Evolutionary conservation across 2,888 invertebrate species (phyloP).

Genomic region (Stictocephala bisonia): DNA sequence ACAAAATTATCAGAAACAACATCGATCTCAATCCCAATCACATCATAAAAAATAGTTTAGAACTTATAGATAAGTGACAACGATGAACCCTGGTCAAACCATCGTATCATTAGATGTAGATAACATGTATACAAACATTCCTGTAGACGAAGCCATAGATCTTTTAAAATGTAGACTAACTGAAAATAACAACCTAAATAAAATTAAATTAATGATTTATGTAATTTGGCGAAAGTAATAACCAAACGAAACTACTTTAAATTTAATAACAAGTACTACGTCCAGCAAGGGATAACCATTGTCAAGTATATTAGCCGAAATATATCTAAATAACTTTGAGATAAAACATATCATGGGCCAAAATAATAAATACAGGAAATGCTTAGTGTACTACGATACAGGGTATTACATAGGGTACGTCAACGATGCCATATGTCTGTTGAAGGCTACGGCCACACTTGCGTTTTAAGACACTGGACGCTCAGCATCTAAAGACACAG

Average conservation of each 20-base stretch:
- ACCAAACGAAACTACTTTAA: conserved; percentile 11
- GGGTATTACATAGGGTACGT: not conserved
- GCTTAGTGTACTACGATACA: not conserved
- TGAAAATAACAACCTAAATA: not conserved
- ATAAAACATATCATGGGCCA: not conserved
- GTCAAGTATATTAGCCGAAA: conserved; percentile 7
- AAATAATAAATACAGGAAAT: too few relatives aligned
- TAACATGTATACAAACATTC: conserved; percentile 16
- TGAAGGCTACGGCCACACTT: not conserved
- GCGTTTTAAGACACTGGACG: too few relatives aligned
- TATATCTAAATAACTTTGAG: conserved; percentile 11
- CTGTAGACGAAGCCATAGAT: not conserved
- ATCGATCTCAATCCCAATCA: not conserved
- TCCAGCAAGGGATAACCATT: not conserved
- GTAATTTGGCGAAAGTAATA: too few relatives aligned
- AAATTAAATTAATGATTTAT: too few relatives aligned
- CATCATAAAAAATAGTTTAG: not conserved
- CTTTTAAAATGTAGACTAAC: not conserved
- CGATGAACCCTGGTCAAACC: not conserved
- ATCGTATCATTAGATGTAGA: conserved; percentile 10
- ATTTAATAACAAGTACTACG: not conserved
- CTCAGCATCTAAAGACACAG: too few relatives aligned
- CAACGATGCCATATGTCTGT: conserved; percentile 8
- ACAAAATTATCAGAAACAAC: not conserved
- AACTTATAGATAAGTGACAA: too few relatives aligned